These are phyloP conservation scores for Drosophila yakuba DNA, from an alignment of 1,140 invertebrate genomes.

Conservation along the genomic window DNA sequence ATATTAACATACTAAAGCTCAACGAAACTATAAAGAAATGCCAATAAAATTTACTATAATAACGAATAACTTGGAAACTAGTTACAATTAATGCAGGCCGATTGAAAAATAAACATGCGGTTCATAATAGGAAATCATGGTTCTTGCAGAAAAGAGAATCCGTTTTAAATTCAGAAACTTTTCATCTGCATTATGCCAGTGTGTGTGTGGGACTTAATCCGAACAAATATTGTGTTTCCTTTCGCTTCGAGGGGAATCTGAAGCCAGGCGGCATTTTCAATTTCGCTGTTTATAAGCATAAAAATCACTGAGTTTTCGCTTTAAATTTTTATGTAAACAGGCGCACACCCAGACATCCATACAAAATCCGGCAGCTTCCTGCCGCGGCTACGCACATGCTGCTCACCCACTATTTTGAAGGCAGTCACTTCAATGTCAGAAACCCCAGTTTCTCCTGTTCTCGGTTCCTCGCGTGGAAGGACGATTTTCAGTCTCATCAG, in stretches of 20 bases:
- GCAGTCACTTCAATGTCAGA: slow-evolving; percentile 78
- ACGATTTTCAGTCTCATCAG: slow-evolving; percentile 54
- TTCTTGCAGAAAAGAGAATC: neutral
- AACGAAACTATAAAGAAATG: no score
- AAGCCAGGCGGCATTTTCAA: slow-evolving; percentile 63
- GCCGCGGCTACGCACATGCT: slow-evolving; percentile 15
- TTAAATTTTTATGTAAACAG: slow-evolving; percentile 79
- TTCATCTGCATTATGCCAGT: slow-evolving; percentile 2
- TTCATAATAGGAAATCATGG: neutral
- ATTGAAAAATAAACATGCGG: no score
- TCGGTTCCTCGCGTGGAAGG: neutral
- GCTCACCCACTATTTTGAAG: slow-evolving; percentile 49
- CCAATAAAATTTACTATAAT: no score
- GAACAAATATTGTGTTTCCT: slow-evolving; percentile 51
- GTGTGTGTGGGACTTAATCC: slow-evolving; percentile 25
- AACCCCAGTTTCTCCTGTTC: slow-evolving; percentile 31
- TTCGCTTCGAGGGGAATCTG: slow-evolving; percentile 36
- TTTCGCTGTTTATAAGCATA: slow-evolving; percentile 74
- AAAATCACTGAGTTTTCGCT: slow-evolving; percentile 72
- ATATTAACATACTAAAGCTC: no score
- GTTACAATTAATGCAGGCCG: no score
- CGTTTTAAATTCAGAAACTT: neutral
- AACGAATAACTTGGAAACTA: no score
- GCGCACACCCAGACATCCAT: slow-evolving; percentile 5
- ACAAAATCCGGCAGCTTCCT: slow-evolving; percentile 6